Percentiles rank a stretch among this genome's conserved stretches.
Conservation (phyloP, 1,140 invertebrate species). For the Melitaea cinxia region DNA sequence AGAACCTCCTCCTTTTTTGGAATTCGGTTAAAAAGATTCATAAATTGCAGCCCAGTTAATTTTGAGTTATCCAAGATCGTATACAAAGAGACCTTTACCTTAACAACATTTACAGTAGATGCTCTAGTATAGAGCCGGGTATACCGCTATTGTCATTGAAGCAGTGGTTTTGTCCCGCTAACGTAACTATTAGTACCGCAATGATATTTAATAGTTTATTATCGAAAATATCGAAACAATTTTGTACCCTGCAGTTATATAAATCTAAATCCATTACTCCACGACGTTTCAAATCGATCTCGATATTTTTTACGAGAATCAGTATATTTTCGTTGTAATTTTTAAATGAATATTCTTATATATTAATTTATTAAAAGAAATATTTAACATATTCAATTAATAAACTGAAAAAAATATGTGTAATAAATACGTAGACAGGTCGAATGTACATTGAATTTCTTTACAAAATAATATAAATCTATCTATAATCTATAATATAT, state of each 20-base stretch:
- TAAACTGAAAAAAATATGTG: neutral
- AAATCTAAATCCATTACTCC: conserved; percentile 35
- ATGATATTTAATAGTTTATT: conserved; percentile 13
- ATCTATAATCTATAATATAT: too few species aligned
- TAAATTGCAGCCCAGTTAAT: too few species aligned
- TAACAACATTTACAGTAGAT: too few species aligned
- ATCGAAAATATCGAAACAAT: conserved; percentile 49
- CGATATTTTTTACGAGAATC: conserved; percentile 2
- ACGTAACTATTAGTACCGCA: conserved; percentile 58
- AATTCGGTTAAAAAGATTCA: too few species aligned
- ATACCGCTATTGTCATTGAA: conserved; percentile 53
- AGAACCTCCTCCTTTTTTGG: too few species aligned
- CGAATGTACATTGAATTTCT: too few species aligned
- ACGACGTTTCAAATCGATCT: conserved; percentile 1
- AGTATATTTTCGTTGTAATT: too few species aligned
- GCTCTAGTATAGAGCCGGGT: neutral
- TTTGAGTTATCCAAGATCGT: too few species aligned
- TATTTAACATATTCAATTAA: neutral
- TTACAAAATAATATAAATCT: too few species aligned
- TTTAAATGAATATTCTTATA: neutral
- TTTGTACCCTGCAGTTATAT: conserved; percentile 42
- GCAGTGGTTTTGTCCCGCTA: conserved; percentile 65
- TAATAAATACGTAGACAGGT: neutral
- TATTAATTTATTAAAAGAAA: neutral
- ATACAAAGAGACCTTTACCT: too few species aligned